phyloP scores from a whole-genome alignment of 2,797 vertebrate genomes.

The Mus minutoides region DNA sequence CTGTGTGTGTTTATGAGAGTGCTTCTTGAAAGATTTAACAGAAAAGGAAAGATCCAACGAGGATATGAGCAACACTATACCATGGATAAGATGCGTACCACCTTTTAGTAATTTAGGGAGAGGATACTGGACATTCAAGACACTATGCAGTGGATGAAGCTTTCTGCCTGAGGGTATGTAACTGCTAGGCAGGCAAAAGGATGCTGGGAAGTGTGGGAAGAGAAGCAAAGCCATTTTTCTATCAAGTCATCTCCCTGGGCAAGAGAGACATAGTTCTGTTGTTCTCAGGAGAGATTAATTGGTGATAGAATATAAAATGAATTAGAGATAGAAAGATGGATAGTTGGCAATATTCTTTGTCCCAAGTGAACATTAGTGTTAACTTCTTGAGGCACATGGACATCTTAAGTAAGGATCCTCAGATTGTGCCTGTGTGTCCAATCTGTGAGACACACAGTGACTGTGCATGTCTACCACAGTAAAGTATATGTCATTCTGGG shows the following conservation, averaged over 20 bases:
- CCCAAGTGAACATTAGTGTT: neutral
- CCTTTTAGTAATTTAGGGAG: neutral
- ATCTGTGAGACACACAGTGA: neutral
- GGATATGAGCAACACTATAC: neutral
- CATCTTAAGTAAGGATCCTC: neutral
- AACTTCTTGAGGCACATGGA: neutral
- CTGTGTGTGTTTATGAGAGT: neutral
- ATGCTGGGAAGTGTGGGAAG: neutral
- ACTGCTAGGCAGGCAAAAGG: neutral
- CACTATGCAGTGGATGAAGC: neutral
- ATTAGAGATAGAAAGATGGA: neutral
- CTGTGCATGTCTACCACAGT: neutral
- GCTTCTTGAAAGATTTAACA: neutral
- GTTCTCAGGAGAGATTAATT: neutral
- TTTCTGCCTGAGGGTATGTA: neutral
- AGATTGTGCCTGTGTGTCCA: neutral
- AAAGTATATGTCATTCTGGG: neutral
- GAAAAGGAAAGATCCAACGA: neutral
- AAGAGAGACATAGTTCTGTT: neutral
- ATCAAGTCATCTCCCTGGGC: neutral
- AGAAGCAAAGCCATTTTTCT: neutral
- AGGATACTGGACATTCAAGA: neutral
- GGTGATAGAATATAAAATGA: neutral
- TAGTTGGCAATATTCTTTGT: neutral
- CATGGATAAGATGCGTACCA: neutral